Base-by-base conservation (phyloP, 1,140 invertebrate species). In the Whitmania pigra region DNA sequence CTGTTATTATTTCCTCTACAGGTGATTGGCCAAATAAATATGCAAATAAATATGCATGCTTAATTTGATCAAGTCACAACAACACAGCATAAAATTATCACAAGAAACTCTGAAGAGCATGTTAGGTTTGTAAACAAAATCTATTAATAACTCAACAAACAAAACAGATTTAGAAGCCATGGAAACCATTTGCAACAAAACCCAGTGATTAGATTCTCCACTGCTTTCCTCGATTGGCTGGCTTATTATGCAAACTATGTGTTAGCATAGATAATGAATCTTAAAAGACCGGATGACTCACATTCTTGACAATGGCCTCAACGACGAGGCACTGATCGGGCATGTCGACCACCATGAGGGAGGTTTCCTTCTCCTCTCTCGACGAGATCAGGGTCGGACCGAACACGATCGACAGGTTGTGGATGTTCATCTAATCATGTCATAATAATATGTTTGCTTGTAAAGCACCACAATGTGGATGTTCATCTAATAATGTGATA, bases 301-400 rank as follows among this genome's bases (percentile, higher is more conserved):
- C 92, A 79, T 95, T 88, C 76, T 87, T 88, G 68, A 97, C 87
- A 73, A 97, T 87, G 73, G 90, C 90, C 80, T 97, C 93, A 17
- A 97, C 90, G 78, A 97, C 94, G 75, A 91, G 88, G 82, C 93
- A 97, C 81, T 97, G 93, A 82, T 94, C 91, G 72, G 90, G 92
- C 93, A 97, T 97, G 82, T 97, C 93, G 71, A 89, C 92, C 71
- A 97, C 93, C 87, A 97, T 91, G 0, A 89, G 90, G n/a, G 91
- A 87, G 87, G 96, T 92, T 78, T 90, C 92, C 69, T 84, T 80
- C 78, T 95, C 92, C 49, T 70, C 31, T 7, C 57, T 88, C 43
- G 81, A 77, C 57, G 91, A 85, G 54, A 97, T 89, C 66, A 97
- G 85, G 20, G 93, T 96, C 0, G 94, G 94, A 0, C 94, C 94